Conservation (phyloP, 2,888 invertebrate species). For the Phyto melanocephala region DNA sequence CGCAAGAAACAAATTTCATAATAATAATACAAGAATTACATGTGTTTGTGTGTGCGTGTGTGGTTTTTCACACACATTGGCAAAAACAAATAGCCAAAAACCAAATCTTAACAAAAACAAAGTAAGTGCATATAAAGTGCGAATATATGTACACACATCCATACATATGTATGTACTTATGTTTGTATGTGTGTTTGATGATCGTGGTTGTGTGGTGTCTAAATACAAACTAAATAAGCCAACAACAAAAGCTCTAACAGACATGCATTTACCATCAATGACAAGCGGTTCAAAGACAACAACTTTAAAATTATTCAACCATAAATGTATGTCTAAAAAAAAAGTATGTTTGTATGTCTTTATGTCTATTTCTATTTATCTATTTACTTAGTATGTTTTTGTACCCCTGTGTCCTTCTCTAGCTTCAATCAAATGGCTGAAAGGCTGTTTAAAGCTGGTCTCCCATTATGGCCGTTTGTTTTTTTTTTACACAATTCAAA, state of each 20-base stretch:
- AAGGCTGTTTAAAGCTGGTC: neutral
- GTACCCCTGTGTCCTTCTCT: neutral
- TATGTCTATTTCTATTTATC: neutral
- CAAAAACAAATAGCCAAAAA: neutral
- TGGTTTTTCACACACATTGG: neutral
- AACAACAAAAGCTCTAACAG: conserved; percentile 15
- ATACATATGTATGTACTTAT: neutral
- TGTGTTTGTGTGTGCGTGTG: neutral
- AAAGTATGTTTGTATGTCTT: conserved; percentile 52
- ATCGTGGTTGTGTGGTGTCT: conserved; percentile 36
- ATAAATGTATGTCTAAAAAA: conserved; percentile 11
- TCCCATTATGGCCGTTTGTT: conserved; percentile 1
- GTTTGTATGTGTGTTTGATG: conserved; percentile 17
- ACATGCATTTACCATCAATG: conserved; percentile 60
- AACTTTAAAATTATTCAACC: conserved; percentile 56
- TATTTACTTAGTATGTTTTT: too few species aligned
- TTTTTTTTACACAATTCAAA: conserved; percentile 28
- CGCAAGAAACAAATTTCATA: conserved; percentile 63
- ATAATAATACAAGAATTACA: conserved; percentile 38
- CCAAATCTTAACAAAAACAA: conserved; percentile 11
- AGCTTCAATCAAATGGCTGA: neutral
- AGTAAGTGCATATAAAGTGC: conserved; percentile 44
- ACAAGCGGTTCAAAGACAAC: conserved; percentile 64
- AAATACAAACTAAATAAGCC: conserved; percentile 23
- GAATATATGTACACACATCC: conserved; percentile 10